Evolutionary conservation across 2,888 invertebrate genomes (phyloP), one percentile per base, ranked within the genome.

Genomic region (Clostera curtula): DNA sequence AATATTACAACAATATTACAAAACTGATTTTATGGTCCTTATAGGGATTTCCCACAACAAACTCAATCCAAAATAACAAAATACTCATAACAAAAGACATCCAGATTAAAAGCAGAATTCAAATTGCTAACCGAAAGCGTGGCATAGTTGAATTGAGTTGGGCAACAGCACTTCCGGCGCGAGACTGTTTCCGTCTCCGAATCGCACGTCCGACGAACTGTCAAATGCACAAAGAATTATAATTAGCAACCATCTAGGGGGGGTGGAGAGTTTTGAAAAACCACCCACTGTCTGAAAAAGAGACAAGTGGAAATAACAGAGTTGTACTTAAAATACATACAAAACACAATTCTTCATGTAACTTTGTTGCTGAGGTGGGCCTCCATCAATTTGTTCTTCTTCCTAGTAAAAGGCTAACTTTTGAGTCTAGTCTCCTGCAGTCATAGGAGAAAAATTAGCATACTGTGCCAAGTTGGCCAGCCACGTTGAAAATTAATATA

Each of bases 221-320:
- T 47, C 50, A 49, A 7, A 36, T 44, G 42, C 49, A 50, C 40
- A 50, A 49, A 45, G 49, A 49, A 49, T 49, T 15, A 43, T 50
- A 49, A 50, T 49, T 49, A 49, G 43, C 22, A 21, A 21, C 3
- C 8, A 3, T 7, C n/a, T 7, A 3, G 8, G 5, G 6, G 8
- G 18, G n/a, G 4, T n/a, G 6, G 18, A 7, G 18, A 7, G 4
- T 7, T 8, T 18, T 6, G 18, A 7, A n/a, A 3, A 3, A 5
- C 3, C 11, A 5, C 18, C 6, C 3, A 18, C 3, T 19, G 18
- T 4, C 18, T 18, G n/a, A 8, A 8, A 18, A 9, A 19, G 5
- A n/a, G n/a, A n/a, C n/a, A n/a, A n/a, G n/a, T n/a, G n/a, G n/a
- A n/a, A n/a, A n/a, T n/a, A n/a, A n/a, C n/a, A n/a, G n/a, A n/a